Evolutionary conservation across 2,888 invertebrate species (phyloP), one percentile per base, ranked within the genome.

Genomic region (Drepana falcataria): DNA sequence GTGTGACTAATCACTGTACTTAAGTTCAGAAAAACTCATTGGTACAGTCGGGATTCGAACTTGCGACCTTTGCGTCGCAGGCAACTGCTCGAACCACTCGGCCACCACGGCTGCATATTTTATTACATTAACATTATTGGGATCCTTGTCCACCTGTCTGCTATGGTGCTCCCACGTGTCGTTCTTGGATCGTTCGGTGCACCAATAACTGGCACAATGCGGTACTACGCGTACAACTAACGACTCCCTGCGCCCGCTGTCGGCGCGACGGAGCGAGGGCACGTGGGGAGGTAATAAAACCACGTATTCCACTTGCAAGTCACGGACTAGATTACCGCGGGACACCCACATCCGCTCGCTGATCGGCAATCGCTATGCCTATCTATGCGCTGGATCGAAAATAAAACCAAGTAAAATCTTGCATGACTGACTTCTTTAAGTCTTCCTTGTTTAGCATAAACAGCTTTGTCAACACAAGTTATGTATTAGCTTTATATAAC

Each of bases 311-410:
- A 84, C 82, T 85, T 87, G 86, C 89, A 87, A 87, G 89, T 90
- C 89, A 90, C 89, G 89, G 82, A 85, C 77, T 82, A 88, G 86
- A 90, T 90, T 90, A 88, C 85, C 79, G 77, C 79, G 77, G 74
- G 79, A 69, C 59, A 63, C 63, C 70, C 73, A 74, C 83, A 75
- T 75, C 79, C 76, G 77, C 72, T 76, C 75, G 77, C 72, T 76
- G 75, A 75, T 77, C 80, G 73, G 63, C 65, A 9, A 44, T 3
- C 9, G 9, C 9, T 44, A 9, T 44, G 6, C 44, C 35, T 34
- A 52, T 52, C 33, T 44, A 35, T 6, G 49, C 21, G 7, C 34
- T 37, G 60, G 54, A 55, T 58, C 49, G 51, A 53, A 58, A 54
- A 55, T 56, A 57, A 65, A 60, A 58, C 54, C 47, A 21, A 21